Base-by-base conservation (phyloP, 2,888 invertebrate genomes). In the Teleiodes luculella region DNA sequence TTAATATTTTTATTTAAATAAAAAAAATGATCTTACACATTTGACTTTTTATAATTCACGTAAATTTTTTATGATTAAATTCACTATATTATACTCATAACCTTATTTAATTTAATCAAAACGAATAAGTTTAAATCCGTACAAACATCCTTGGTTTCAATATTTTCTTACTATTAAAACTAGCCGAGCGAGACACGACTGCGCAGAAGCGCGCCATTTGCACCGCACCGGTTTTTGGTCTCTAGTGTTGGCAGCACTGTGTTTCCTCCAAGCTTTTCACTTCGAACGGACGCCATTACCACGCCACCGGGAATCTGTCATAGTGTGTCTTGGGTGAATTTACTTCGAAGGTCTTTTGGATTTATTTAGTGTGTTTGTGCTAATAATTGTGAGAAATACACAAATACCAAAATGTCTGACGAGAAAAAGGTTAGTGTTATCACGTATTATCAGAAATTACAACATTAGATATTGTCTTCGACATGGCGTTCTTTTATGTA, bases 401-500 rank as follows among this genome's bases (percentile, higher is more conserved):
- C 61, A 62, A 66, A 68, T 67, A 65, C 69, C 74, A 91, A 77
- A 76, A 93, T 93, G 92, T 90, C 92, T 70, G 92, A 93, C 83
- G 92, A 92, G 66, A 92, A 92, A 78, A 92, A 92, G 91, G 92
- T 92, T 90, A 73, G 82, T 78, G 65, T 59, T 60, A 56, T 60
- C 48, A 56, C 63, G 74, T 86, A 86, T 60, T 80, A 73, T 75
- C 81, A 84, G 78, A 75, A 72, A 70, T 71, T 58, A 63, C 58
- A 56, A 50, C 51, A 61, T 67, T 63, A 62, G 69, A 66, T 70
- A 66, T 57, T 58, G 54, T 57, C 61, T 68, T 76, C 80, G 85
- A 84, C 85, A 89, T 88, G 88, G 88, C 89, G 89, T 79, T 83
- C 70, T 67, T 24, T 6, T 24, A 63, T 64, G 57, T 67, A 68